phyloP scores from a whole-genome alignment of 2,888 invertebrate species.

The Lissocephala sabroskyi region DNA sequence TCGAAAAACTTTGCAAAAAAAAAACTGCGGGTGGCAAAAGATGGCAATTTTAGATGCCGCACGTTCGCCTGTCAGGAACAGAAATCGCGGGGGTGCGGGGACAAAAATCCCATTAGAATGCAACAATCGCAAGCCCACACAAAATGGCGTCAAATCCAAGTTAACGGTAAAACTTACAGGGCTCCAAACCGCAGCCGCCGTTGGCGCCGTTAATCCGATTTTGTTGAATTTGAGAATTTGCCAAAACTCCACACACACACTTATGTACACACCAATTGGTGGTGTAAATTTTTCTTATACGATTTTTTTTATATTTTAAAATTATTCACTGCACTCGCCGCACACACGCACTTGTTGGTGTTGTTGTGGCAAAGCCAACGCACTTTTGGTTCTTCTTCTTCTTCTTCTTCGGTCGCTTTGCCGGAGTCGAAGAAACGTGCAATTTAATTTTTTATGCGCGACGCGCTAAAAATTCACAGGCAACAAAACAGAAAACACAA shows the following conservation, averaged over 20 bases:
- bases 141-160: neutral
- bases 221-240: slow-evolving; percentile 31
- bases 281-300: neutral
- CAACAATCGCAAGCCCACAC: slow-evolving; percentile 7
- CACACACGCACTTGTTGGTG: slow-evolving; percentile 6
- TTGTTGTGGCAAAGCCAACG: slow-evolving; percentile 44
- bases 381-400: slow-evolving; percentile 37
- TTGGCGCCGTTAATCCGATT: slow-evolving; percentile 45
- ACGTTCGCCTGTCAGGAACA: too few species aligned
- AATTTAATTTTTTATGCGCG: slow-evolving; percentile 20
- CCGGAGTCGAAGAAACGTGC: slow-evolving; percentile 28
- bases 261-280: slow-evolving; percentile 2
- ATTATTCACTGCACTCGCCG: slow-evolving; percentile 15
- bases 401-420: neutral
- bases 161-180: slow-evolving; percentile 40
- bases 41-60: too few species aligned
- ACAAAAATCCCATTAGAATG: slow-evolving; percentile 27
- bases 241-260: slow-evolving; percentile 22
- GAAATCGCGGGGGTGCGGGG: slow-evolving; percentile 16
- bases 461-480: slow-evolving; percentile 47
- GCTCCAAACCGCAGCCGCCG: slow-evolving; percentile 15
- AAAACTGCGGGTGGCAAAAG: too few species aligned
- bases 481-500: too few species aligned
- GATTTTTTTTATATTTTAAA: slow-evolving; percentile 14
- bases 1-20: too few species aligned